A percentile compares a stretch with the other conserved stretches of the same genome.
Evolutionary conservation across 1,140 invertebrate genomes (phyloP).

Genomic region (Carposina sasakii): DNA sequence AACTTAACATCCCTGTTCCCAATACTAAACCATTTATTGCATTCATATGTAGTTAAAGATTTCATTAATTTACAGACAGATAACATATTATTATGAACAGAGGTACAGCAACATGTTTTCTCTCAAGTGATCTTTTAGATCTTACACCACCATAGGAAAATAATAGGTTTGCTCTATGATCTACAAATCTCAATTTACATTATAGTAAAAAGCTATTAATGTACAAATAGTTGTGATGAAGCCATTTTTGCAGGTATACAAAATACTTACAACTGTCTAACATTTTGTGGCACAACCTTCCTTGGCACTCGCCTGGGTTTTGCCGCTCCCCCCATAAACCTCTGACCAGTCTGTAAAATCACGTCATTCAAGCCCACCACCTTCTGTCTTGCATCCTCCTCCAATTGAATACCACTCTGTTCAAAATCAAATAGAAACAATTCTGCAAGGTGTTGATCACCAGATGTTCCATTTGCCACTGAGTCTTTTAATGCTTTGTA

Average conservation of each 20-base stretch:
- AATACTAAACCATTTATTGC: too few relatives aligned
- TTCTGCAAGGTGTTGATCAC: slow-evolving; percentile 89
- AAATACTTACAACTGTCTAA: slow-evolving; percentile 82
- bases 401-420: slow-evolving; percentile 95
- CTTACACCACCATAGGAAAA: too few relatives aligned
- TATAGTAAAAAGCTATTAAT: too few relatives aligned
- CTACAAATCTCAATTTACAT: too few relatives aligned
- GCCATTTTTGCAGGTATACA: slow-evolving; percentile 6
- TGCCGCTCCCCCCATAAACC: slow-evolving; percentile 86
- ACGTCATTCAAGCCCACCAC: slow-evolving; percentile 91
- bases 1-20: too few relatives aligned
- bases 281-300: slow-evolving; percentile 78
- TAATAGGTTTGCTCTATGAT: too few relatives aligned
- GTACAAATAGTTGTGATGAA: too few relatives aligned
- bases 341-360: slow-evolving; percentile 86
- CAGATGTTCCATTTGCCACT: slow-evolving; percentile 81
- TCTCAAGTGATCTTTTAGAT: too few relatives aligned
- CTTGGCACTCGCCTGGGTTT: slow-evolving; percentile 78
- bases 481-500: slow-evolving; percentile 85
- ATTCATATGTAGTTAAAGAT: too few relatives aligned
- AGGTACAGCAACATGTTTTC: too few relatives aligned
- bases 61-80: too few relatives aligned
- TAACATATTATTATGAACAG: too few relatives aligned
- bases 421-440: slow-evolving; percentile 98
- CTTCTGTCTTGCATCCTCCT: slow-evolving; percentile 80